Evolutionary conservation across 64 coral and sea anemone species (phyloP).

Genomic region (Dendrophyllia cribrosa): DNA sequence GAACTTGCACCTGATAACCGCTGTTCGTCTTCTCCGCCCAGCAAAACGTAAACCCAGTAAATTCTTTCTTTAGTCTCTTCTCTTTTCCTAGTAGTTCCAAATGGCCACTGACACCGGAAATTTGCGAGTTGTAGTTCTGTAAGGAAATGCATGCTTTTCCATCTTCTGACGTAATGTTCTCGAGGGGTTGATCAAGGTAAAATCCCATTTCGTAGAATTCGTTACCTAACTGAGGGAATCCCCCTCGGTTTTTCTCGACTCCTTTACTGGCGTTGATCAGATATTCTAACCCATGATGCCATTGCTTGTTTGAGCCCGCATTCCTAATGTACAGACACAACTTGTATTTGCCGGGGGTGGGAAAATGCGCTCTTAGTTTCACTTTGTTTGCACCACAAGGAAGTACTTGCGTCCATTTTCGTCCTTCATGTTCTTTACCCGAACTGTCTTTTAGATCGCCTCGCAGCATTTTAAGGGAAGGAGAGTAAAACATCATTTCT

Average conservation of each 20-base stretch:
- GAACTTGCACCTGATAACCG: conserved; percentile 62
- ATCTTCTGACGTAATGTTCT: conserved; percentile 74
- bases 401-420: conserved; percentile 69
- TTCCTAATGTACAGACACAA: conserved; percentile 61
- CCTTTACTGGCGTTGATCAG: conserved; percentile 56
- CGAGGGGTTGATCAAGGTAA: conserved; percentile 57
- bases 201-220: conserved; percentile 75
- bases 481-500: conserved; percentile 70
- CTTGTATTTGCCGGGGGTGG: conserved; percentile 72
- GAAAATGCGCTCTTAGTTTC: conserved; percentile 72
- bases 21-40: conserved; percentile 40
- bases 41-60: conserved; percentile 64
- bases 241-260: conserved; percentile 67
- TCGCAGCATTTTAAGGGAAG: conserved; percentile 50
- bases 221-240: conserved; percentile 74
- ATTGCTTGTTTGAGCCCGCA: conserved; percentile 14
- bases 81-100: conserved; percentile 28
- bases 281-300: conserved; percentile 81
- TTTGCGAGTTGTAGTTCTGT: conserved; percentile 60
- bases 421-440: conserved; percentile 40
- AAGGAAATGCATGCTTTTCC: conserved; percentile 65
- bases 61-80: conserved; percentile 60
- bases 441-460: conserved; percentile 66
- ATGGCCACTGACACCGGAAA: conserved; percentile 33
- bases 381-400: conserved; percentile 58